phyloP scores from a whole-genome alignment of 2,113 vertebrate genomes.

The Tyrannus savana region DNA sequence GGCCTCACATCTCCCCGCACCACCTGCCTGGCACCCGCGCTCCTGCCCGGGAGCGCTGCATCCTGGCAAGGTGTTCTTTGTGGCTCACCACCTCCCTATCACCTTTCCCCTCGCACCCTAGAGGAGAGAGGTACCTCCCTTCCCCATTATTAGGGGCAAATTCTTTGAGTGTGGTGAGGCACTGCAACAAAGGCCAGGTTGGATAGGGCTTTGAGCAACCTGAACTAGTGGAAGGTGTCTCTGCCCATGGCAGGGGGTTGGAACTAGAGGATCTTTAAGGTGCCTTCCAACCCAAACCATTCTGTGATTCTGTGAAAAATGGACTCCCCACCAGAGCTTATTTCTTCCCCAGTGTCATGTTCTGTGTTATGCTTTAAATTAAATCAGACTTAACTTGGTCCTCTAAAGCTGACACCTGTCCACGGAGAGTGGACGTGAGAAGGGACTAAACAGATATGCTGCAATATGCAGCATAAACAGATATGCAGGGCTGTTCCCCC shows the following conservation, averaged over 20 bases:
- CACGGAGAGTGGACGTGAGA: accelerated
- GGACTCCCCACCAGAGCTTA: not conserved
- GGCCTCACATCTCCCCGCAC: not conserved
- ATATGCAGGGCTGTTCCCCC: too few relatives aligned
- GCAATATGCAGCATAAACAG: too few relatives aligned
- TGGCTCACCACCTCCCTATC: accelerated
- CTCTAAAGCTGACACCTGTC: not conserved
- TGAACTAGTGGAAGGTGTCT: not conserved
- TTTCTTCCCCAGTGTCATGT: not conserved
- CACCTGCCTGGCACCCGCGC: not conserved
- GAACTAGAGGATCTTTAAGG: not conserved
- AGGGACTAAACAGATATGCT: not conserved
- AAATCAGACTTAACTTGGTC: not conserved
- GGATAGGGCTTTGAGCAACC: not conserved
- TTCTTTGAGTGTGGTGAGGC: not conserved
- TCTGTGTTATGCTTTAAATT: not conserved
- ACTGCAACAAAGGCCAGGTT: not conserved
- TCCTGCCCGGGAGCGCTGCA: not conserved
- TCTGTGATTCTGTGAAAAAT: not conserved
- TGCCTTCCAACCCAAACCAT: not conserved
- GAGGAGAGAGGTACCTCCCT: too few relatives aligned
- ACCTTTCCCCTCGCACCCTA: not conserved
- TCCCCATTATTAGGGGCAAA: not conserved
- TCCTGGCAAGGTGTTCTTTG: not conserved
- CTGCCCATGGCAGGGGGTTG: not conserved